phyloP scores from a whole-genome alignment of 2,888 invertebrate genomes.

The Nemapogon koenigi region DNA sequence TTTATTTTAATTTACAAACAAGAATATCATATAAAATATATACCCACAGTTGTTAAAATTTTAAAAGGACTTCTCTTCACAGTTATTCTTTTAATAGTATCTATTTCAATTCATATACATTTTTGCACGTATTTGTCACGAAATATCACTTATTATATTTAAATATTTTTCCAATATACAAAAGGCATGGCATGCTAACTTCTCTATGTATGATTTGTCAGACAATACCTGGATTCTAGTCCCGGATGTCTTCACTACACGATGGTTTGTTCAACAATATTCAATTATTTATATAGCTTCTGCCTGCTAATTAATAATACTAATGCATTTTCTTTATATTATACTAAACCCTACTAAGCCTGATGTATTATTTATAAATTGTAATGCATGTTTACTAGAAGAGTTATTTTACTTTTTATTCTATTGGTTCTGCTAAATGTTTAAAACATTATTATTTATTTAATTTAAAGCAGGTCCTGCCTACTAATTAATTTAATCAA shows the following conservation, averaged over 20 bases:
- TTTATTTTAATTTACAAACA: no score
- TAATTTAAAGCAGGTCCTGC: no score
- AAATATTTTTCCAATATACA: not conserved
- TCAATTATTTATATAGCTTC: not conserved
- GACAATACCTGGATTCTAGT: conserved; percentile 60
- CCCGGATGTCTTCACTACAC: conserved; percentile 44
- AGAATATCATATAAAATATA: no score
- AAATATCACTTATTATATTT: not conserved
- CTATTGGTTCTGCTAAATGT: no score
- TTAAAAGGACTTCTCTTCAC: no score
- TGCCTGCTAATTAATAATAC: conserved; percentile 2
- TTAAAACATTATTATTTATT: no score
- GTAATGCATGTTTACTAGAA: no score
- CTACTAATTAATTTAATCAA: no score
- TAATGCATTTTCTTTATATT: conserved; percentile 3
- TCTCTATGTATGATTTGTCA: conserved; percentile 60
- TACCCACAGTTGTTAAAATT: no score
- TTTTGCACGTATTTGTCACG: not conserved
- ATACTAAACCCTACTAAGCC: conserved; percentile 2
- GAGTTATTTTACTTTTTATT: no score
- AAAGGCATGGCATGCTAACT: conserved; percentile 58
- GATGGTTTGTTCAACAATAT: conserved; percentile 47
- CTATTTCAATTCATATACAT: not conserved
- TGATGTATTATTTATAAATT: not conserved
- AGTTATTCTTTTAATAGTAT: not conserved